Base-by-base conservation (phyloP, 2,888 invertebrate genomes). In the Cephus rjabovi region DNA sequence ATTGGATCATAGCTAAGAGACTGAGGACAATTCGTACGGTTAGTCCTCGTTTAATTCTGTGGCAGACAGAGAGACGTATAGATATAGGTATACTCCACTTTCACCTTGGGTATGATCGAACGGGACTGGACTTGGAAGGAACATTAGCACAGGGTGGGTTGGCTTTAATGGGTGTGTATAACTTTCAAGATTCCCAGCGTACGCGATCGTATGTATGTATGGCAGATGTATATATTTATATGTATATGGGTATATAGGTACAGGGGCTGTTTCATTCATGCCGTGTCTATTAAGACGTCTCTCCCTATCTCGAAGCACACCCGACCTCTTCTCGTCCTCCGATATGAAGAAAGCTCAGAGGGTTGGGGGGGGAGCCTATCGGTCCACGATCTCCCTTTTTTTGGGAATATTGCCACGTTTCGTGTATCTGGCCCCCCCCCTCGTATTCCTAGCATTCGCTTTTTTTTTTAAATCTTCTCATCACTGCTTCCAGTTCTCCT, bases 181-280 rank as follows among this genome's bases (percentile, higher is more conserved):
- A 56, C 56, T 56, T 56, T 56, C 23, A 56, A 56, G 56, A 56
- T 56, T 56, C 56, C 9, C 71, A 11, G 33, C 71, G 71, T 71
- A 71, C 71, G 71, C 31, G 71, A 56, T 56, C 71, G 71, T 71
- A 71, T 15, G 56, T 69, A 75, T 76, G 37, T 71, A 71, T 76
- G 23, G 56, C 15, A 37, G n/a, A 76, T 76, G 68, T 75, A 68
- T 56, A 40, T 23, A 37, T 68, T 30, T 40, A 75, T 56, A 31
- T 34, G 30, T 30, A 15, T 71, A 23, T 56, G 1, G 23, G 23
- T 23, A 56, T 56, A 56, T 23, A 56, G 56, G 56, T 56, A 56
- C 23, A 56, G 15, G 23, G 56, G 23, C 56, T 2, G 71, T 71
- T 71, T 71, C 71, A 71, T 71, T 71, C 71, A 71, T 71, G 71